Evolutionary conservation across 2,113 vertebrate genomes (phyloP).

Genomic region (Ptilorrhoa leucosticta): DNA sequence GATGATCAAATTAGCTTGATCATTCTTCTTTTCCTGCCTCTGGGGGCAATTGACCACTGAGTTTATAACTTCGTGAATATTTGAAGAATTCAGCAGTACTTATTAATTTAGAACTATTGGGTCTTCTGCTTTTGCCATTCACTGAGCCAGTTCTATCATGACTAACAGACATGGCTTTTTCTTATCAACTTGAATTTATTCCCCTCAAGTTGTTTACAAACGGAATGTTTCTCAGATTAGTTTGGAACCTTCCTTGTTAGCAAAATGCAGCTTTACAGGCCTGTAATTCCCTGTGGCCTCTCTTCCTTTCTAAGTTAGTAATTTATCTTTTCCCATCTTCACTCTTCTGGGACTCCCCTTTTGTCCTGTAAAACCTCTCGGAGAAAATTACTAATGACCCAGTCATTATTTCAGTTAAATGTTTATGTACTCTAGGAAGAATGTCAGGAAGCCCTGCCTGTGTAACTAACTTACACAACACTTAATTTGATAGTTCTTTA

Average conservation of each 20-base stretch:
- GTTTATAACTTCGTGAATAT: background rate
- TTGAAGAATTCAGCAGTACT: background rate
- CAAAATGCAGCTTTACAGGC: background rate
- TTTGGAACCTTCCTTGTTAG: background rate
- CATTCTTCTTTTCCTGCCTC: background rate
- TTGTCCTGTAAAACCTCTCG: background rate
- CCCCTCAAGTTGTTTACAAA: background rate
- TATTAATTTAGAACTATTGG: background rate
- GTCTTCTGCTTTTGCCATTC: background rate
- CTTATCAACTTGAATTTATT: background rate
- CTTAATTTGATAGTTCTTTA: background rate
- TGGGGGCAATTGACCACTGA: background rate
- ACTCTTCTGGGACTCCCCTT: background rate
- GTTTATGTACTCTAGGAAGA: background rate
- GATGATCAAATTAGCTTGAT: background rate
- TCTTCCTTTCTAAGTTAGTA: background rate
- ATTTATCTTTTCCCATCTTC: background rate
- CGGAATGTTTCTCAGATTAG: background rate
- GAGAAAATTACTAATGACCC: background rate
- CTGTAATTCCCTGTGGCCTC: background rate
- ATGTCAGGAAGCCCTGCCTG: background rate
- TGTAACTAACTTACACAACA: background rate
- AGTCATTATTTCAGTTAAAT: background rate
- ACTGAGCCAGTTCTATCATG: background rate
- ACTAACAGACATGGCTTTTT: background rate